Evolutionary conservation across 2,797 vertebrate genomes (phyloP), one percentile per base, ranked within the genome.

Genomic region (Gymnothorax javanicus): DNA sequence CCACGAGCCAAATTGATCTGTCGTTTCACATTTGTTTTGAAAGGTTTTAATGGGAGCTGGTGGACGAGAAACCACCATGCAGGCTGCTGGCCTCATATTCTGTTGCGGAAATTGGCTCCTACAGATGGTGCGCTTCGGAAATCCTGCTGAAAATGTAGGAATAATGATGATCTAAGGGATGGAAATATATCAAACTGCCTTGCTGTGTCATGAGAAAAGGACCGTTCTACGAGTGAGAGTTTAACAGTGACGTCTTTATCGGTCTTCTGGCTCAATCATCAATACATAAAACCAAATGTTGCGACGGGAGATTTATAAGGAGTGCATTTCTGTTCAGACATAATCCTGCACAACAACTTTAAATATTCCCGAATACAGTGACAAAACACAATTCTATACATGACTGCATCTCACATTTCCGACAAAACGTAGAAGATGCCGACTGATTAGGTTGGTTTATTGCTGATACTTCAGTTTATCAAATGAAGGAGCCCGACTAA

Each of bases 1-100:
- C 33, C 12, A 4, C 33, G 43, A 15, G 33, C 73, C 73, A 75
- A 75, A 75, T 75, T 75, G 27, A 75, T 75, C 73, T 75, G 73
- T 75, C 73, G 17, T 75, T 75, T 75, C 73, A 75, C 27, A 75
- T 75, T 75, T 75, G 11, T 20, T 50, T 50, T 75, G 73, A 75
- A 17, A 43, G 73, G 33, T 75, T 75, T 75, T 75, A 75, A 75
- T 75, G 33, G 15, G 33, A 50, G 12, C 33, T 33, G 33, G 27
- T 11, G 50, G 33, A 50, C 4, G 73, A 43, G 33, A 75, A 33
- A 75, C 73, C 13, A 4, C 33, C n/a, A 50, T 9, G 73, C 73
- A 50, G 73, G 73, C 7, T 17, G 27, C 73, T 50, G 73, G 73
- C 73, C 15, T 50, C 33, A 33, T 11, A 50, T 8, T 50, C 33